Evolutionary conservation across 30 jellyfish, hydroid and myxozoan species (phyloP).

Genomic region (Catostylus mosaicus): DNA sequence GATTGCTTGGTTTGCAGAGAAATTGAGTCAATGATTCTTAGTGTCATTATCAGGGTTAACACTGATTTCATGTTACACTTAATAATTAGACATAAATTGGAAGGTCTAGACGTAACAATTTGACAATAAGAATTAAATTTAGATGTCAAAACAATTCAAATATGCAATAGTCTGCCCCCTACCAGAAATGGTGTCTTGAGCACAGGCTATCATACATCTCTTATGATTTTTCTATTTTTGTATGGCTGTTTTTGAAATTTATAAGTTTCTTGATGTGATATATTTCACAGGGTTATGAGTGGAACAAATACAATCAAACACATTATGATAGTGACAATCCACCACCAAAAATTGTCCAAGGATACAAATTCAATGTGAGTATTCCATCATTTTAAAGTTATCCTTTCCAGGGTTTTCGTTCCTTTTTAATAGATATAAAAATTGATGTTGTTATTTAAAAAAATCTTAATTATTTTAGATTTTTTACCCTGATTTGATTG

Average conservation of each 20-base stretch:
- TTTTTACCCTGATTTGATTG: constrained; percentile 96
- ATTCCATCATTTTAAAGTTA: background rate
- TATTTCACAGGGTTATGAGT: constrained; percentile 92
- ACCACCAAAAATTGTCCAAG: constrained; percentile 99
- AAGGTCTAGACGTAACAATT: too few relatives aligned
- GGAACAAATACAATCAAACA: constrained; percentile 98
- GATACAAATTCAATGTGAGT: constrained; percentile 96
- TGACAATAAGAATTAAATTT: too few relatives aligned
- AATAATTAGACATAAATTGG: too few relatives aligned
- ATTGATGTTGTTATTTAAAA: background rate
- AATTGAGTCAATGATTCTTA: too few relatives aligned
- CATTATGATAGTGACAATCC: constrained; percentile 99
- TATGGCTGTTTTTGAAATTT: too few relatives aligned
- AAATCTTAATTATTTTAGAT: constrained; percentile 50
- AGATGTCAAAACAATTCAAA: too few relatives aligned
- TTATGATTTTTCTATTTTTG: background rate
- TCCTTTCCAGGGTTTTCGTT: background rate
- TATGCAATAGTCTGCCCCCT: too few relatives aligned
- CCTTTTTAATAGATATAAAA: background rate
- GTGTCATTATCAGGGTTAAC: too few relatives aligned
- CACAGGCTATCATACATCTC: background rate
- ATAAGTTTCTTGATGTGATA: too few relatives aligned
- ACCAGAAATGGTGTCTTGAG: too few relatives aligned
- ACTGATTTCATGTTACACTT: too few relatives aligned
- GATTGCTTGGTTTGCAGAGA: too few relatives aligned